Percentiles rank a stretch among this genome's conserved stretches.
phyloP scores from a whole-genome alignment of 1,140 invertebrate species.

The Arion vulgaris region DNA sequence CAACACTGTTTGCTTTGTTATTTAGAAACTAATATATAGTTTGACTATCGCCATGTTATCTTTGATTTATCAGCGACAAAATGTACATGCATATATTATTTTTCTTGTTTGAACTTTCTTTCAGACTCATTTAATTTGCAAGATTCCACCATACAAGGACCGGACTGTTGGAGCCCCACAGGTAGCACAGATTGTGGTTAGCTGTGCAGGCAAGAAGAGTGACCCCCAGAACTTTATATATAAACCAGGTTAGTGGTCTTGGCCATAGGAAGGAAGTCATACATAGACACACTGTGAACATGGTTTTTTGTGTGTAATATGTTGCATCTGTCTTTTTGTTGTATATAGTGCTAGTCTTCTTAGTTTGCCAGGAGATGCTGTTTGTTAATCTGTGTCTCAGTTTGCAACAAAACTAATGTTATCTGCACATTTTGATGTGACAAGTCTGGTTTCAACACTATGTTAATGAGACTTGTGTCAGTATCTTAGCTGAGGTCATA shows the following conservation, averaged over 20 bases:
- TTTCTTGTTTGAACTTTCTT: conserved; percentile 53
- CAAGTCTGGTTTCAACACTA: too few species aligned
- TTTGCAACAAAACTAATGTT: too few species aligned
- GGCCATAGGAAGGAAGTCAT: not conserved
- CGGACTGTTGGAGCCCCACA: conserved; percentile 80
- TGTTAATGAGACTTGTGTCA: too few species aligned
- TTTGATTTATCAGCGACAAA: too few species aligned
- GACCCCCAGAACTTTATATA: conserved; percentile 91
- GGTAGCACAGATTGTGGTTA: conserved; percentile 81
- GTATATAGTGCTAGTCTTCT: not conserved
- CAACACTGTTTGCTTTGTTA: too few species aligned
- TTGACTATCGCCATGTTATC: too few species aligned
- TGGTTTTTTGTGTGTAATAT: not conserved
- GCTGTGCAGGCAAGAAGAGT: conserved; percentile 89
- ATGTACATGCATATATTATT: too few species aligned
- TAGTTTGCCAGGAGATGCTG: too few species aligned
- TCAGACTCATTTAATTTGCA: conserved; percentile 94
- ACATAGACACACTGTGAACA: not conserved
- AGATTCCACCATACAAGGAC: conserved; percentile 85
- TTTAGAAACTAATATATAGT: too few species aligned
- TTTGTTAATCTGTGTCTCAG: too few species aligned
- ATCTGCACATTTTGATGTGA: too few species aligned
- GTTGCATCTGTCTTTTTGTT: not conserved
- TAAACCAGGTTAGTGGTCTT: conserved; percentile 56
- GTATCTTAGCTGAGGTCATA: too few species aligned